Conservation (phyloP, 2,113 vertebrate genomes). For the Patagioenas fasciata region DNA sequence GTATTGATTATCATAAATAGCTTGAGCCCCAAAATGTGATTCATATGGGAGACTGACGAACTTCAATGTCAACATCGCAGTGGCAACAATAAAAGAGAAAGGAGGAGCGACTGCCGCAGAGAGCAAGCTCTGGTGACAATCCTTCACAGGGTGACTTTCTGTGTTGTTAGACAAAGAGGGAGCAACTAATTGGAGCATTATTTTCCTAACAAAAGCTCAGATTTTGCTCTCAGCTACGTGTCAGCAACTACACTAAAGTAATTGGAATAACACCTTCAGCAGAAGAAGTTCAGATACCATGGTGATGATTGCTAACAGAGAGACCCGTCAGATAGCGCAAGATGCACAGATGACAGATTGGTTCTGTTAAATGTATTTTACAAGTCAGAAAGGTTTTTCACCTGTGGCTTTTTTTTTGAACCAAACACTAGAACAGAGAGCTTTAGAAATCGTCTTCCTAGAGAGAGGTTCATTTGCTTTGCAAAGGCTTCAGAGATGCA, state of each 20-base stretch:
- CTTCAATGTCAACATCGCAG: neutral
- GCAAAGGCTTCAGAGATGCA: neutral
- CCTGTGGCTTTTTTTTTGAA: conserved; percentile 3
- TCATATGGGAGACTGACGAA: neutral
- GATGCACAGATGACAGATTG: neutral
- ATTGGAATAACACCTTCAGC: conserved; percentile 51
- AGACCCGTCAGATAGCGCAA: neutral
- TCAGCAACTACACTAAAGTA: conserved; percentile 26
- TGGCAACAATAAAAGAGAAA: neutral
- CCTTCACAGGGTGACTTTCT: neutral
- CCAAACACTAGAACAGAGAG: neutral
- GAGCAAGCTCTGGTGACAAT: conserved; percentile 16
- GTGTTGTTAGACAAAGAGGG: neutral
- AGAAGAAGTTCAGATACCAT: conserved; percentile 21
- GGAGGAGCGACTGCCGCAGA: neutral
- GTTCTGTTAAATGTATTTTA: conserved; percentile 12
- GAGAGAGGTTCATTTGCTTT: neutral
- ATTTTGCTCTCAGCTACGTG: conserved; percentile 29
- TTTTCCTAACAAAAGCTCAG: conserved; percentile 41
- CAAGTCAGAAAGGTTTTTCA: neutral
- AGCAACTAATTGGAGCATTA: conserved; percentile 50
- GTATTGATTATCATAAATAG: neutral
- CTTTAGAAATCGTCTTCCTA: neutral
- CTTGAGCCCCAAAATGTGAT: neutral
- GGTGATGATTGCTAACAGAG: conserved; percentile 18